Evolutionary conservation across 2,888 invertebrate genomes (phyloP), one percentile per base, ranked within the genome.

Genomic region (Nomada ferruginata): DNA sequence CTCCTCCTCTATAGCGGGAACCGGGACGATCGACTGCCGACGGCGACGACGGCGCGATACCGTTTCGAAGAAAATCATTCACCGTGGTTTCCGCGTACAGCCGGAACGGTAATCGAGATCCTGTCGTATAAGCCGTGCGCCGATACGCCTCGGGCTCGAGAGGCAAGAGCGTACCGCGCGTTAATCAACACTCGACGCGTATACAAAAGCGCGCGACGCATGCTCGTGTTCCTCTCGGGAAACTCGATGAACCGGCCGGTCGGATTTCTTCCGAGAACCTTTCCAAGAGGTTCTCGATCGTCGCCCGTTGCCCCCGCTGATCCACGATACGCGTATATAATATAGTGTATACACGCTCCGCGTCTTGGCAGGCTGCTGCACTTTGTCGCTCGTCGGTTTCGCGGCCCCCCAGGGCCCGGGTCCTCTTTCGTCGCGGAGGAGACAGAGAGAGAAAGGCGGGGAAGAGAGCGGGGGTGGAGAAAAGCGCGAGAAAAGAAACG

Each of bases 201-300:
- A 18, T n/a, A 44, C 61, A 7, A 11, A 36, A 36, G 36, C 36
- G 36, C 36, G 36, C 36, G 36, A 50, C 61, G 47, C 72, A 63
- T 72, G 36, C 26, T 63, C 72, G 75, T 82, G 44, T 81, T 47
- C 71, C 18, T 15, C 81, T 61, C 61, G 80, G 65, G 64, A 66
- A 78, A 75, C 82, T 87, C 61, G 71, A 76, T 84, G 81, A 81
- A 75, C 68, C 57, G 29, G 18, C 0, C 75, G 83, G 80, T 90
- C 88, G 63, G 20, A 63, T 90, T 90, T 79, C 89, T 90, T 90
- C 90, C 68, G 15, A 77, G 90, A 89, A 90, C 60, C 78, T 83
- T 36, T 60, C 20, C 74, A 59, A 55, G 53, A 70, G 52, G 55
- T 69, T 75, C 80, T 81, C 76, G 72, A 80, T 78, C 66, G 63